Base-by-base conservation (phyloP, 2,797 vertebrate species). In the Anomalospiza imberbis region DNA sequence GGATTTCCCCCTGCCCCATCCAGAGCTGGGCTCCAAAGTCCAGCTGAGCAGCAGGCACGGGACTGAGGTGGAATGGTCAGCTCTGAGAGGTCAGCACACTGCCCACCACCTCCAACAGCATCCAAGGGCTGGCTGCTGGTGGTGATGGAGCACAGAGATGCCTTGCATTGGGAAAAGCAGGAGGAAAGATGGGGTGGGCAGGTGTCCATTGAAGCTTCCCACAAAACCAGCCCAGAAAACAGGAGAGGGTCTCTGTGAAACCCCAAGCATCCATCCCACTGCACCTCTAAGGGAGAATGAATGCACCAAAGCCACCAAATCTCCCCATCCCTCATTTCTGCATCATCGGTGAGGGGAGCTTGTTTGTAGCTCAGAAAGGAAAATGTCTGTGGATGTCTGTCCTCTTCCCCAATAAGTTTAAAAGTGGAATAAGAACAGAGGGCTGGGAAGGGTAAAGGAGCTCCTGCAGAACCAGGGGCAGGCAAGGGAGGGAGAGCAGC, bases 11-110 rank as follows among this genome's bases (percentile, higher is more conserved):
- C 36, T 45, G 61, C 29, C 32, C 31, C 24, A 4, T 57, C 47
- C 36, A 38, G 42, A 84, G 92, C 70, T 61, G 3, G 0, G 76
- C 77, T 96, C 94, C 87, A 86, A 96, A 97, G 91, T 93, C 88
- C 95, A 79, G 53, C 22, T 2, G 1, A 38, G 67, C 80, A 65
- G 86, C 62, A 72, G 80, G 54, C 63, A 31, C 0, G 0, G 38
- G 51, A 53, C 2, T 1, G 31, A 86, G 82, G 32, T 45, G 17
- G 25, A 58, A 32, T 8, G 3, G 14, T 5, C 45, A 67, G 74
- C 74, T 21, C 21, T 0, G 77, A 12, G 45, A 40, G 34, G 38
- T 76, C 10, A 0, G 17, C 31, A 24, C 0, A 0, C 31, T 16
- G 32, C 65, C 9, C 72, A 24, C 3, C 6, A 1, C 5, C 45